Base-by-base conservation (phyloP, 2,888 invertebrate genomes). In the Ditylenchus weischeri region DNA sequence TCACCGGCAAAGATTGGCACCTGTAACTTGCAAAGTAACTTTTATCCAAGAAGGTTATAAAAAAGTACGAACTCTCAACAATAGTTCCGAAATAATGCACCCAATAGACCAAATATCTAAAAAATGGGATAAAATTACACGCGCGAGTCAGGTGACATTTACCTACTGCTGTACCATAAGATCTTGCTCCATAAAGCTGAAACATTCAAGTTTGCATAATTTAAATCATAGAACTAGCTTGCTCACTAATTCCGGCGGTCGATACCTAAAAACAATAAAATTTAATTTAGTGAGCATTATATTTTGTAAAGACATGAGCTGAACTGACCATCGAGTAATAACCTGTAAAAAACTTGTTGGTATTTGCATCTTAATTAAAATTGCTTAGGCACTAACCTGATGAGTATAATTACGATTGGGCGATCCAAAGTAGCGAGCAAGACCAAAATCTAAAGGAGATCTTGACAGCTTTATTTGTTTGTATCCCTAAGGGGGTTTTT, bases 31-130 rank as follows among this genome's bases (percentile, higher is more conserved):
- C 29, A 67, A 10, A 18, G 21, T 51, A 21, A 19, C 29, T 13
- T 21, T 6, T 1, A 58, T 7, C 61, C 48, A 48, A 43, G 3
- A 59, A 59, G 47, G 8, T n/a, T n/a, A 51, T 6, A 8, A 13
- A 21, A 54, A 7, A 15, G 11, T 54, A 57, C 68, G 23, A 49
- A 85, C 85, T 74, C 86, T 74, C n/a, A 86, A 79, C 38, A 86
- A 75, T 38, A 98, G 86, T 85, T 98, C 98, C 0, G 94, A 98
- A 71, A 98, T 84, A 82, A 99, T 96, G 84, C 98, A 99, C 5
- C 98, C 98, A 15, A 94, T 89, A 5, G 98, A 95, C 98, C 98
- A 99, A 87, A 96, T 93, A 83, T 99, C 98, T 19, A 99, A 43
- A 43, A 10, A 8, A 43, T 2, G 15, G 8, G 43, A 43, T 13